Base-by-base conservation (phyloP, 2,113 vertebrate species). In the Tetrao urogallus region DNA sequence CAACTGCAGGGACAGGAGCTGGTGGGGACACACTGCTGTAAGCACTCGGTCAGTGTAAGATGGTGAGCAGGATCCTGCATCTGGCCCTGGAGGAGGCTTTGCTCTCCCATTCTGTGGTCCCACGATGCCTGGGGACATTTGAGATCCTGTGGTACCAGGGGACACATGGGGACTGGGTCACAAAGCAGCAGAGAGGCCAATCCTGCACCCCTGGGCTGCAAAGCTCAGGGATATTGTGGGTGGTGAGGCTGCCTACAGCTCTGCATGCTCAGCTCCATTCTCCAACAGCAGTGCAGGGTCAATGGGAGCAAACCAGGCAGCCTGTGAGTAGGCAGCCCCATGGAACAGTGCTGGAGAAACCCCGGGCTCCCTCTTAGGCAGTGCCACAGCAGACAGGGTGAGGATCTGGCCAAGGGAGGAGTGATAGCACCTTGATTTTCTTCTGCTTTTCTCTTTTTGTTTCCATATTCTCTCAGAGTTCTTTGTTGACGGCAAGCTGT, bases 401-500 rank as follows among this genome's bases (percentile, higher is more conserved):
- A 42, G 16, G 8, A 71, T 72, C 30, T 3, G 3, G 50, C 65
- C 1, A 2, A 80, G 47, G 17, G 43, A 86, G 40, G 11, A 66
- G 45, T 0, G 36, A 69, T 65, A 87, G 2, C 43, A 61, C 69
- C 90, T 84, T 22, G 0, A 27, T 47, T 90, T 75, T 69, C 36
- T 63, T 79, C 63, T 43, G 28, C 87, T 13, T n/a, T 19, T 18
- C n/a, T 57, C 22, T 48, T 47, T 48, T 54, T 38, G 38, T 43
- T 25, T 36, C 48, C 8, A 63, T 48, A 75, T 92, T 71, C 66
- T 92, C 86, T 84, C 81, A 32, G 60, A 82, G 63, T 65, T 82
- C 91, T 92, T 73, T 87, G 83, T 52, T 84, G 96, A 79, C 71
- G 63, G 84, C 92, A 63, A 94, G 79, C 89, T 52, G 74, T 93